Conservation (phyloP, 2,797 vertebrate species). For the Hirundo rustica region DNA sequence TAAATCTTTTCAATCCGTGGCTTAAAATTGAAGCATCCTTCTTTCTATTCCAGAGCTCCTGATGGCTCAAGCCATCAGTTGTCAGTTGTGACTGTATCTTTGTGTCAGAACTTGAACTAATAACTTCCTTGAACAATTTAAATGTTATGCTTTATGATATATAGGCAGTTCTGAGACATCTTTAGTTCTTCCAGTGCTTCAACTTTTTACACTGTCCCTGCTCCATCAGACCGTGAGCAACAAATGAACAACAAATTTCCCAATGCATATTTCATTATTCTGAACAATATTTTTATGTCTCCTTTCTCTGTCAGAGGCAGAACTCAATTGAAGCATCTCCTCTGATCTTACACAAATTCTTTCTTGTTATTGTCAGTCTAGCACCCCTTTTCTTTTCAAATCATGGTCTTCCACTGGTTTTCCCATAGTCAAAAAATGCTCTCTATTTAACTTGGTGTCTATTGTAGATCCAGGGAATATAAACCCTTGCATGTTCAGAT, state of each 20-base stretch:
- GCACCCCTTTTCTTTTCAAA: neutral
- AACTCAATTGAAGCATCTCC: neutral
- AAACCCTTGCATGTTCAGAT: neutral
- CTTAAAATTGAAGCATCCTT: neutral
- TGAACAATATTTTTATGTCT: neutral
- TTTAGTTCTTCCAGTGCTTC: neutral
- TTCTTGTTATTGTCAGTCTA: neutral
- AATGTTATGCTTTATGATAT: neutral
- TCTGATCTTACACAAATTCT: neutral
- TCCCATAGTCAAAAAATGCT: neutral
- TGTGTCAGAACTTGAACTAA: neutral
- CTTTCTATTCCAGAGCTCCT: neutral
- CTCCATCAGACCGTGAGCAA: neutral
- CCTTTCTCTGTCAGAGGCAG: neutral
- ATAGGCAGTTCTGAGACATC: neutral
- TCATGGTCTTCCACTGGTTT: neutral
- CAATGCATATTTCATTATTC: neutral
- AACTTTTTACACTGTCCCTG: neutral
- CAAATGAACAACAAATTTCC: neutral
- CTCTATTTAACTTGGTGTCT: neutral
- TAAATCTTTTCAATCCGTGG: neutral
- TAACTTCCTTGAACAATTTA: neutral
- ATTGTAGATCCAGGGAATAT: neutral
- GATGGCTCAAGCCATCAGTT: neutral
- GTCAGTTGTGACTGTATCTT: neutral